Conservation (phyloP, 2,888 invertebrate species). For the Cecidostiba fungosa region DNA sequence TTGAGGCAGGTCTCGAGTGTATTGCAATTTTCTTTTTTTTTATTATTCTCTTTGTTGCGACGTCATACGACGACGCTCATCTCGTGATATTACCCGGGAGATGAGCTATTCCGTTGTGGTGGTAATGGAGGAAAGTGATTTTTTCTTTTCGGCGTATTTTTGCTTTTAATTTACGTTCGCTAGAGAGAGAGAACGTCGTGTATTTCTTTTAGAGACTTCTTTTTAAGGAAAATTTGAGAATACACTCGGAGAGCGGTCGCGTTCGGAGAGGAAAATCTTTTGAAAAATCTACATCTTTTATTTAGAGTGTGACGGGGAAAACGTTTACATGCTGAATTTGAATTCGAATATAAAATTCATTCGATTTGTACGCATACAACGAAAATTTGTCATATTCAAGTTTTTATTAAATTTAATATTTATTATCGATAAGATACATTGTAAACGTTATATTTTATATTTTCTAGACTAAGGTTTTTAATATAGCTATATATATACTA, state of each 20-base stretch:
- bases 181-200: not conserved
- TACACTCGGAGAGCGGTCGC: not conserved
- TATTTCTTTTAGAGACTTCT: not conserved
- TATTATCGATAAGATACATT: constrained; percentile 25
- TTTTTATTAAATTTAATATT: constrained; percentile 32
- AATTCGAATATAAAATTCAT: constrained; percentile 7
- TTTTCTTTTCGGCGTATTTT: not conserved
- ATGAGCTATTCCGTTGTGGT: constrained; percentile 1
- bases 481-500: no score
- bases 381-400: not conserved
- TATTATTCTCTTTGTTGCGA: not conserved
- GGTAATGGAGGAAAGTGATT: constrained; percentile 25
- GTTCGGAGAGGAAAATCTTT: not conserved
- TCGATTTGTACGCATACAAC: no score
- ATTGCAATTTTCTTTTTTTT: not conserved
- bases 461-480: constrained; percentile 15
- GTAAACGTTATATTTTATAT: constrained; percentile 23
- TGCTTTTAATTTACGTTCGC: not conserved
- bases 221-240: not conserved
- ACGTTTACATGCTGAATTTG: not conserved
- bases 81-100: not conserved
- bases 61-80: constrained; percentile 32
- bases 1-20: not conserved
- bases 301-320: not conserved
- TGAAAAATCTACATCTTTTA: not conserved